These are phyloP conservation scores for Phlogophora meticulosa DNA, from an alignment of 2,888 invertebrate species.

Conservation along the genomic window DNA sequence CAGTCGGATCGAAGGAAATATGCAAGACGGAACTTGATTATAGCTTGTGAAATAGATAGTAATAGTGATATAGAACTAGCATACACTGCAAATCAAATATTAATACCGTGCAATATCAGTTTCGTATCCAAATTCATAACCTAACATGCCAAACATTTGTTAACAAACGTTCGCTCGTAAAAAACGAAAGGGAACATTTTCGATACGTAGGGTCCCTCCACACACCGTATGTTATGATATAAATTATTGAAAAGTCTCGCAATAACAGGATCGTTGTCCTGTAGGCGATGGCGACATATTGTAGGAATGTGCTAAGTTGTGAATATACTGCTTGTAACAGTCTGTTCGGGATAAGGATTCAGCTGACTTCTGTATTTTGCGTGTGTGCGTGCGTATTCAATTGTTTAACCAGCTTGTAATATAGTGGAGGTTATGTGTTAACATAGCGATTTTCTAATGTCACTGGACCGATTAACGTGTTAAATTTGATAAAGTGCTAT, in stretches of 20 bases:
- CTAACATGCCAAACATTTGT: conserved; percentile 44
- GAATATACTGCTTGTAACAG: conserved; percentile 79
- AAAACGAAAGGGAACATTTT: conserved; percentile 51
- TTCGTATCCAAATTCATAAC: conserved; percentile 57
- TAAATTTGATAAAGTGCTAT: no score
- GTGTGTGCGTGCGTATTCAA: conserved; percentile 1
- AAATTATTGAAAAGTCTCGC: conserved; percentile 87
- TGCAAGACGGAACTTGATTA: no score
- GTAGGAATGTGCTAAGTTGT: conserved; percentile 83
- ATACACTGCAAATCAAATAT: no score
- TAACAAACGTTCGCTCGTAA: conserved; percentile 61
- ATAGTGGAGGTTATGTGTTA: neutral
- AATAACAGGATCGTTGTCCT: conserved; percentile 77
- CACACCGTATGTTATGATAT: conserved; percentile 78
- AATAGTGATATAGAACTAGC: no score
- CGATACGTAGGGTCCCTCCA: conserved; percentile 60
- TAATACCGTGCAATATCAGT: no score
- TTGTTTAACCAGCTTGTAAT: conserved; percentile 5
- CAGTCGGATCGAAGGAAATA: no score
- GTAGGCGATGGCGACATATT: conserved; percentile 83
- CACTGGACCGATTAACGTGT: no score
- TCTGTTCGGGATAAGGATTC: conserved; percentile 47
- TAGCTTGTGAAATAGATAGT: no score
- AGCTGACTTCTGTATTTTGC: conserved; percentile 26
- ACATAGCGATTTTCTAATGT: no score